These are phyloP conservation scores for Orcinus orca DNA, from an alignment of 2,113 vertebrate genomes.

Conservation along the genomic window DNA sequence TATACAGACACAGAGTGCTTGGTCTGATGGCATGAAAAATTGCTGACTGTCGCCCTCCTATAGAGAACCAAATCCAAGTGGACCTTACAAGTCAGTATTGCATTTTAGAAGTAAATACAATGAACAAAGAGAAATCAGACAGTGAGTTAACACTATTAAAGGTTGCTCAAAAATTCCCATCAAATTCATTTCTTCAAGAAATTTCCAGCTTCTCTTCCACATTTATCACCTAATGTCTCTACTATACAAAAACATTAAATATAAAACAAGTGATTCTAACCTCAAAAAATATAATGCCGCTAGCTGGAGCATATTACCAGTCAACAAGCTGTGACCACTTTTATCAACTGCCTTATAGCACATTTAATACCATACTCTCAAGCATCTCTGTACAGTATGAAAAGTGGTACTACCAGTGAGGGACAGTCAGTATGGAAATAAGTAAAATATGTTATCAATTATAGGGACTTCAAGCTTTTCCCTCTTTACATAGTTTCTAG, in stretches of 20 bases:
- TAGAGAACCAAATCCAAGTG: background rate
- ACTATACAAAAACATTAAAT: background rate
- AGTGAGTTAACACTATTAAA: background rate
- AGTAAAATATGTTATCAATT: background rate
- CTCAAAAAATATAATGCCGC: background rate
- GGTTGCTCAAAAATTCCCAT: background rate
- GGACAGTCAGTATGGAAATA: background rate
- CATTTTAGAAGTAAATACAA: background rate
- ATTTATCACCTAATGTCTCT: background rate
- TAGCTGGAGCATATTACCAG: background rate
- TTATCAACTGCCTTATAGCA: background rate
- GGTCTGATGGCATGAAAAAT: background rate
- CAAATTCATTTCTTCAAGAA: background rate
- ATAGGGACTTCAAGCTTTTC: background rate
- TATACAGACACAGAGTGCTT: background rate
- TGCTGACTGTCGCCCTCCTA: background rate
- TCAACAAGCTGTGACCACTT: background rate
- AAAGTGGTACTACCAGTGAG: background rate
- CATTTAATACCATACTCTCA: background rate
- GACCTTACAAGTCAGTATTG: background rate
- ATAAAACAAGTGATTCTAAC: constrained; percentile 9
- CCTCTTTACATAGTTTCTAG: background rate
- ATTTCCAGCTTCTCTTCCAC: background rate
- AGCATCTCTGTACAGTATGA: background rate
- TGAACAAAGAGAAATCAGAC: background rate